These are phyloP conservation scores for Platerodrilus igneus DNA, from an alignment of 2,888 invertebrate genomes.

Conservation along the genomic window DNA sequence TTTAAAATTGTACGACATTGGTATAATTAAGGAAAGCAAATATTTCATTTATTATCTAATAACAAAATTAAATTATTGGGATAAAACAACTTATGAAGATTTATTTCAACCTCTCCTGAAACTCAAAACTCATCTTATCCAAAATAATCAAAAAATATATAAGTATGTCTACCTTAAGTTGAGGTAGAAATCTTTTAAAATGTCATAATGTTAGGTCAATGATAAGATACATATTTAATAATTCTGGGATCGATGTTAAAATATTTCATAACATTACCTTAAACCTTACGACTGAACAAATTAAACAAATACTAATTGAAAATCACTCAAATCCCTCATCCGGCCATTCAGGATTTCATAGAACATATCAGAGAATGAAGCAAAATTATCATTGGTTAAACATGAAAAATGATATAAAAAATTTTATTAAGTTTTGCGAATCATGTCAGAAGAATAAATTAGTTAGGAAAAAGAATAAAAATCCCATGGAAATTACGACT, in stretches of 20 bases:
- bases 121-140: constrained; percentile 6
- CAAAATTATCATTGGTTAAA: constrained; percentile 33
- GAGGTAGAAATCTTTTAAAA: constrained; percentile 5
- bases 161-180: constrained; percentile 7
- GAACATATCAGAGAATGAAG: constrained; percentile 32
- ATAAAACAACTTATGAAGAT: constrained; percentile 28
- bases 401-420: constrained; percentile 37
- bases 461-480: constrained; percentile 22
- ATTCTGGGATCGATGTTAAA: constrained; percentile 25
- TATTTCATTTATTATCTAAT: constrained; percentile 13
- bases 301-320: constrained; percentile 27
- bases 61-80: constrained; percentile 23
- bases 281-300: constrained; percentile 18
- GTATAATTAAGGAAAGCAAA: constrained; percentile 11
- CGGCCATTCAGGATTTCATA: constrained; percentile 26
- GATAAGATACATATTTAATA: constrained; percentile 24
- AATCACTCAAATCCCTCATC: constrained; percentile 26
- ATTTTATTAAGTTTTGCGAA: constrained; percentile 34
- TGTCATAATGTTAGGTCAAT: constrained; percentile 17
- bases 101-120: constrained; percentile 22
- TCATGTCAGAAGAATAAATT: constrained; percentile 37
- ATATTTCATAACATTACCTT: constrained; percentile 19
- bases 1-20: not conserved
- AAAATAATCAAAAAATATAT: constrained; percentile 5
- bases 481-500: constrained; percentile 36